phyloP scores from a whole-genome alignment of 2,113 vertebrate genomes.

The Platysternon megacephalum region DNA sequence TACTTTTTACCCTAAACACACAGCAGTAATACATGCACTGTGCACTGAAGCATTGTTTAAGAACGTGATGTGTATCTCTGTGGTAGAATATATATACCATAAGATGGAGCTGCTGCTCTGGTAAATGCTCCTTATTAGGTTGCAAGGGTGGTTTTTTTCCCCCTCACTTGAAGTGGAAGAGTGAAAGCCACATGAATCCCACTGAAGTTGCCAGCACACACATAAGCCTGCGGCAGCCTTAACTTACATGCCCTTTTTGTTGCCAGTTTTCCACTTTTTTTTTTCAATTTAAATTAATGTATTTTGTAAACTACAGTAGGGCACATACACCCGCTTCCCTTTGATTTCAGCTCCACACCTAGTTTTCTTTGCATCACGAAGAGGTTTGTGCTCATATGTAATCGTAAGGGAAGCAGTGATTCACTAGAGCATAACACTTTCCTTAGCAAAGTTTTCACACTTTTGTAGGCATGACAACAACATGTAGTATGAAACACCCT shows the following conservation, averaged over 20 bases:
- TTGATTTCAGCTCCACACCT: slow-evolving; percentile 63
- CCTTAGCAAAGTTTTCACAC: slow-evolving; percentile 37
- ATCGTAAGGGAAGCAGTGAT: slow-evolving; percentile 59
- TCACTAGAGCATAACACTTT: slow-evolving; percentile 53
- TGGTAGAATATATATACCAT: slow-evolving; percentile 43
- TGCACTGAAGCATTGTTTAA: not conserved
- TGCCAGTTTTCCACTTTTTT: slow-evolving; percentile 40
- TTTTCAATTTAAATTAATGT: not conserved
- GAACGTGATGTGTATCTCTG: not conserved
- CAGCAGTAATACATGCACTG: not conserved
- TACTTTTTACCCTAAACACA: accelerated
- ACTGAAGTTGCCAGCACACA: slow-evolving; percentile 32
- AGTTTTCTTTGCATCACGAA: slow-evolving; percentile 49
- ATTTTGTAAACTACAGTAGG: slow-evolving; percentile 11
- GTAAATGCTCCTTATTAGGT: slow-evolving; percentile 14
- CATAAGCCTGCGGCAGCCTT: slow-evolving; percentile 21
- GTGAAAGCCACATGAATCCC: slow-evolving; percentile 21
- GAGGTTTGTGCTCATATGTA: slow-evolving; percentile 47
- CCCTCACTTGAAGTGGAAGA: slow-evolving; percentile 13
- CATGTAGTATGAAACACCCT: slow-evolving; percentile 3
- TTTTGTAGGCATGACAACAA: not conserved
- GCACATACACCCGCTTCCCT: slow-evolving; percentile 21
- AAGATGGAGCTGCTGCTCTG: slow-evolving; percentile 70
- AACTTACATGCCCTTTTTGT: slow-evolving; percentile 41
- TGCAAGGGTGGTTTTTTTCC: not conserved